Evolutionary conservation across 2,888 invertebrate genomes (phyloP), one percentile per base, ranked within the genome.

Genomic region (Lasioglossum villosulum): DNA sequence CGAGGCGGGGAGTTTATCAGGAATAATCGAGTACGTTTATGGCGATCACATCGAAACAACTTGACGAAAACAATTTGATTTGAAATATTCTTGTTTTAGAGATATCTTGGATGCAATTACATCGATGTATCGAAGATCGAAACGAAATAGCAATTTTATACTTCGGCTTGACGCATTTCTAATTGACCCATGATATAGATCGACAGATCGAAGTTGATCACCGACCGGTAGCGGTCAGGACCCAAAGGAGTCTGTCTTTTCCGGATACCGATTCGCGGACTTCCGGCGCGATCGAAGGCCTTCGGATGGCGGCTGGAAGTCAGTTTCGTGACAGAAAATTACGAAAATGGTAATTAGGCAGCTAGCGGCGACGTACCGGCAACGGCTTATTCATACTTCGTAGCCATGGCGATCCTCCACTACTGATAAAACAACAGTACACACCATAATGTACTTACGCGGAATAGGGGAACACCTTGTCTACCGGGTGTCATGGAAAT

Each of bases 361-460:
- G 90, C 80, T 72, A 83, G 83, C 89, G 91, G 90, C 91, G 92
- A 90, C 92, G 90, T 87, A 89, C 81, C 86, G 90, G 86, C 87
- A 89, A 89, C 88, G 91, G 93, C 93, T 94, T 93, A 93, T 94
- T 94, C 92, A 93, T 93, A 92, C 92, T 90, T 91, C 92, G 95
- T 95, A 95, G 94, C 91, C 95, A 95, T 95, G 95, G 93, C 94
- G 93, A 95, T 95, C 93, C 92, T 93, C 92, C 93, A 93, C 92
- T 95, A 95, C 95, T 95, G 95, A 95, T 95, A 95, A 95, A 95
- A 95, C 95, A 95, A 95, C 94, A 94, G 93, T 92, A 91, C 91
- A 92, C 92, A 90, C 92, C 91, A 89, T 93, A 93, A 92, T 93
- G 92, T 91, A 90, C 92, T 92, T 93, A 92, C 88, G 91, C 89